These are phyloP conservation scores for Catharus fuscescens DNA, from an alignment of 2,113 vertebrate species.

Conservation along the genomic window DNA sequence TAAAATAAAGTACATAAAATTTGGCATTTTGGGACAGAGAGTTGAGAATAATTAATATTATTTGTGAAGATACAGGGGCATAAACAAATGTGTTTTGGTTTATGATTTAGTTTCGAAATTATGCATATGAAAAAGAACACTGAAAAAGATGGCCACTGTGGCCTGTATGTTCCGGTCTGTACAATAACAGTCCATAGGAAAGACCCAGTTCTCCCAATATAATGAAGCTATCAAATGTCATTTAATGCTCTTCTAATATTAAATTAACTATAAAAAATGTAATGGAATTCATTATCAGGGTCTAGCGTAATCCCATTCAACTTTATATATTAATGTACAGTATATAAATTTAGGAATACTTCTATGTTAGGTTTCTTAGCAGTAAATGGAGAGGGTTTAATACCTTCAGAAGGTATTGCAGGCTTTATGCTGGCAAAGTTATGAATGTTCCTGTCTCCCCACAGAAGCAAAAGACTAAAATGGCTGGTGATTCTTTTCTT, in stretches of 20 bases:
- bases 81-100: not conserved
- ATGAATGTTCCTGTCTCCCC: not conserved
- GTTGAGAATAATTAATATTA: not conserved
- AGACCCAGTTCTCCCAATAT: not conserved
- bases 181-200: not conserved
- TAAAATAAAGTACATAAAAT: not conserved
- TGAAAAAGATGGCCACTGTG: not conserved
- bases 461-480: not conserved
- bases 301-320: not conserved
- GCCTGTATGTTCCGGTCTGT: not conserved
- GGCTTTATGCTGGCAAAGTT: not conserved
- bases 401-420: not conserved
- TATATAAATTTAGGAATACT: not conserved
- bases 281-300: not conserved
- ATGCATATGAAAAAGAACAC: not conserved
- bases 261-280: not conserved
- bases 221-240: not conserved
- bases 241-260: not conserved
- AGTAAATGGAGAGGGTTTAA: not conserved
- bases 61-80: not conserved
- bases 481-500: not conserved
- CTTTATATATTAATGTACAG: not conserved
- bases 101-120: fast-evolving
- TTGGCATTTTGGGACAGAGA: not conserved
- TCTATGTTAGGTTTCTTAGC: not conserved